A percentile compares a stretch with the other conserved stretches of the same genome.
Evolutionary conservation across 2,797 vertebrate genomes (phyloP).

Genomic region (Vespertilio murinus): DNA sequence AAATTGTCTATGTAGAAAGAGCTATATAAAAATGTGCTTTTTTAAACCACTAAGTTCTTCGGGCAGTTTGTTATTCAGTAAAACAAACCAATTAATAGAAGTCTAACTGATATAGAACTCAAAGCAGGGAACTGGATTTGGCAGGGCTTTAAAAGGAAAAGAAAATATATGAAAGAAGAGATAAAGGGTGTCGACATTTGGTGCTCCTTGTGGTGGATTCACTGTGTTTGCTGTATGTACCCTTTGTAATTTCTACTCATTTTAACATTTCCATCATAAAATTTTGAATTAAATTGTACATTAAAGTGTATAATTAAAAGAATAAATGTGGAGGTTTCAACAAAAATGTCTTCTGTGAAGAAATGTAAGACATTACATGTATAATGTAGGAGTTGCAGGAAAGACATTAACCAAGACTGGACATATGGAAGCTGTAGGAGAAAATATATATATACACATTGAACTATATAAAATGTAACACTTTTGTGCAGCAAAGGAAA

Average conservation of each 20-base stretch:
- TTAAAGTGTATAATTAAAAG: not conserved
- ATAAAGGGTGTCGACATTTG: not conserved
- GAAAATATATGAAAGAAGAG: not conserved
- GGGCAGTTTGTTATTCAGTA: not conserved
- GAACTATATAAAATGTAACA: not conserved
- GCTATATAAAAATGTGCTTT: not conserved
- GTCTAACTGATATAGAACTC: not conserved
- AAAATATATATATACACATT: not conserved
- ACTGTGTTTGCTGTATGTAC: not conserved
- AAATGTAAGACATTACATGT: not conserved
- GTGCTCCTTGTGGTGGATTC: not conserved
- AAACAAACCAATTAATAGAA: not conserved
- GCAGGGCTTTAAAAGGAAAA: not conserved
- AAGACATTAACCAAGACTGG: not conserved
- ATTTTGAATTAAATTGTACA: not conserved
- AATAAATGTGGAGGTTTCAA: not conserved
- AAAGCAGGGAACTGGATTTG: not conserved
- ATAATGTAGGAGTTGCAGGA: not conserved
- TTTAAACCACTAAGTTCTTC: not conserved
- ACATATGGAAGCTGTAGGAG: not conserved
- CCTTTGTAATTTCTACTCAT: not conserved
- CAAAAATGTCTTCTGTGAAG: not conserved
- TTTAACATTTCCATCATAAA: not conserved
- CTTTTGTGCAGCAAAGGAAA: not conserved
- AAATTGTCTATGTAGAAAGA: not conserved